These are phyloP conservation scores for Trachelus iudaicus DNA, from an alignment of 2,888 invertebrate genomes.

Conservation along the genomic window DNA sequence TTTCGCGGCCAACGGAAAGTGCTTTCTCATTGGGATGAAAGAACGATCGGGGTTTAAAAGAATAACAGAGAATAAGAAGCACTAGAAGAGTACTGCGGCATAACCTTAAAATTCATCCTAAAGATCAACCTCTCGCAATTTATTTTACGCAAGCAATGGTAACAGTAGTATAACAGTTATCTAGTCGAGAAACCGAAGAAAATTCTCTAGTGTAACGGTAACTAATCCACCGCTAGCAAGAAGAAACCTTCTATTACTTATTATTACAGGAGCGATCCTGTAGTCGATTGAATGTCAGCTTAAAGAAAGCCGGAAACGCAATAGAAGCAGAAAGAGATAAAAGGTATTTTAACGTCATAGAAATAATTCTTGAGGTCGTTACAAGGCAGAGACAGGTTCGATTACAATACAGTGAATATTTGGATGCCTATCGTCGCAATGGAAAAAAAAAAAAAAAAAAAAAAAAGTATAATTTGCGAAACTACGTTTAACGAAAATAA, in stretches of 20 bases:
- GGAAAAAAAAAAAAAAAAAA: not conserved
- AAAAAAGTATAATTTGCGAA: not conserved
- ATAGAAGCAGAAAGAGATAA: not conserved
- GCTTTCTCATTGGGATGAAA: not conserved
- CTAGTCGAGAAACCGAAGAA: not conserved
- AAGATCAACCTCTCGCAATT: not conserved
- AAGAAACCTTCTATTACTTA: constrained; percentile 35
- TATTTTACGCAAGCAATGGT: not conserved
- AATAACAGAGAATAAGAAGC: not conserved
- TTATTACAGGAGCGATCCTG: constrained; percentile 8
- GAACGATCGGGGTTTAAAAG: not conserved
- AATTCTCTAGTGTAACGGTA: constrained; percentile 28
- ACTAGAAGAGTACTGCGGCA: not conserved
- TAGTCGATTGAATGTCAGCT: not conserved
- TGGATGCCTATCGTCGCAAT: not conserved
- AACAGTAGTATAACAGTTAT: not conserved
- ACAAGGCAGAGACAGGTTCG: not conserved
- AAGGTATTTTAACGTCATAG: not conserved
- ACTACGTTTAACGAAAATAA: not conserved
- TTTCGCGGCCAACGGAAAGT: not conserved
- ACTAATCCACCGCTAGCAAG: constrained; percentile 28
- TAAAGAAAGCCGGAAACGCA: not conserved
- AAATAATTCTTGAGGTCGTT: not conserved
- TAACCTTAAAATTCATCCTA: not conserved
- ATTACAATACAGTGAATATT: not conserved